phyloP scores from a whole-genome alignment of 2,888 invertebrate species.

The Opisthograptis luteolata region DNA sequence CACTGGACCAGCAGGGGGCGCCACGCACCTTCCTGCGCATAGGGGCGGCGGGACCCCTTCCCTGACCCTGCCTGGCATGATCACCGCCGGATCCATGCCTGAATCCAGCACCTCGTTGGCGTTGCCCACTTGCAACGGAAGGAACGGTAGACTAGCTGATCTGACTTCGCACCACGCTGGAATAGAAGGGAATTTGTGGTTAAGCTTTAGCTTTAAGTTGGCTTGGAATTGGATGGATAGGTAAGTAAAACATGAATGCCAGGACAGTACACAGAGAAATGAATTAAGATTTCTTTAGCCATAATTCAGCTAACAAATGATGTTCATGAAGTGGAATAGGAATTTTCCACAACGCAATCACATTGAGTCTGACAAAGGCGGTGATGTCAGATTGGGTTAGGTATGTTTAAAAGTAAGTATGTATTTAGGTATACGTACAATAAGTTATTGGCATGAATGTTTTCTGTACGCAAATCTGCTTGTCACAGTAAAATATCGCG shows the following conservation, averaged over 20 bases:
- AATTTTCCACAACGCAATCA: too few relatives aligned
- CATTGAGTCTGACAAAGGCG: too few relatives aligned
- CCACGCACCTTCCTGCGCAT: conserved; percentile 67
- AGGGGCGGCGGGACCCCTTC: conserved; percentile 76
- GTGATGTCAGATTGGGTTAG: too few relatives aligned
- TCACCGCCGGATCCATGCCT: conserved; percentile 53
- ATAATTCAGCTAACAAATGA: too few relatives aligned
- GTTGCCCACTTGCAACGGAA: conserved; percentile 58
- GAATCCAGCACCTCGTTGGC: conserved; percentile 51
- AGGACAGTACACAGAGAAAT: too few relatives aligned
- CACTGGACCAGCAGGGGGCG: conserved; percentile 80
- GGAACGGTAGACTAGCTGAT: conserved; percentile 64
- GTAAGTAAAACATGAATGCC: too few relatives aligned
- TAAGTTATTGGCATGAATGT: conserved; percentile 10
- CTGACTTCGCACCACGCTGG: conserved; percentile 66
- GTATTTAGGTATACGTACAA: too few relatives aligned
- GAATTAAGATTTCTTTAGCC: too few relatives aligned
- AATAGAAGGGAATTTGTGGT: conserved; percentile 37
- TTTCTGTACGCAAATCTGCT: conserved; percentile 18
- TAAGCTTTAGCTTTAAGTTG: too few relatives aligned
- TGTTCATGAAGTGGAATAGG: too few relatives aligned
- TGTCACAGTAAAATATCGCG: conserved; percentile 22
- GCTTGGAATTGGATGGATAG: too few relatives aligned
- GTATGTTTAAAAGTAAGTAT: too few relatives aligned
- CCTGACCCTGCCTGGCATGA: conserved; percentile 58